Percentiles rank a stretch among this genome's conserved stretches.
phyloP scores from a whole-genome alignment of 2,113 vertebrate genomes.

The Neogobius melanostomus region DNA sequence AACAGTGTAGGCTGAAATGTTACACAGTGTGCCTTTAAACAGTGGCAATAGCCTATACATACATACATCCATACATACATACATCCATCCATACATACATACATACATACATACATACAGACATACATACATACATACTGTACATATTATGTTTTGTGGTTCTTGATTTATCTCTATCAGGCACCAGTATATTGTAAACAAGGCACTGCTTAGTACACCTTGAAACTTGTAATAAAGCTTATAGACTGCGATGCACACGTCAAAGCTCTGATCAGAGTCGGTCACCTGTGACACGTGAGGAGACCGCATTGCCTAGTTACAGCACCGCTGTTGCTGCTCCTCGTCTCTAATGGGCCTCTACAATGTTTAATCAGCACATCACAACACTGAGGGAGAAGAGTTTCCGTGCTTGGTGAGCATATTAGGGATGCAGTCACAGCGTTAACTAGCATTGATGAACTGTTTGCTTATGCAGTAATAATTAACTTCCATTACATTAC shows the following conservation, averaged over 20 bases:
- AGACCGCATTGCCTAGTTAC: slow-evolving; percentile 9
- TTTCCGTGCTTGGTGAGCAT: slow-evolving; percentile 92
- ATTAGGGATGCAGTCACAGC: slow-evolving; percentile 98
- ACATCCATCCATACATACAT: no score
- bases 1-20: no score
- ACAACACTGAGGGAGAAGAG: slow-evolving; percentile 87
- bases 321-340: slow-evolving; percentile 62
- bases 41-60: no score
- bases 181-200: no score
- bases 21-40: no score
- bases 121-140: no score
- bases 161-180: no score
- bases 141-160: no score
- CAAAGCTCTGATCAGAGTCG: not conserved
- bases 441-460: slow-evolving; percentile 99
- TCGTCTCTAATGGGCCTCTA: slow-evolving; percentile 80
- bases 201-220: no score
- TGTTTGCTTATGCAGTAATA: slow-evolving; percentile 99
- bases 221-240: no score
- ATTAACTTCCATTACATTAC: slow-evolving; percentile 99
- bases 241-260: not conserved
- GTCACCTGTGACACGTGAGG: slow-evolving; percentile 39
- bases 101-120: no score
- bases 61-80: no score
- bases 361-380: slow-evolving; percentile 83